Evolutionary conservation across 1,140 invertebrate genomes (phyloP).

Genomic region (Drosophila aff.): DNA sequence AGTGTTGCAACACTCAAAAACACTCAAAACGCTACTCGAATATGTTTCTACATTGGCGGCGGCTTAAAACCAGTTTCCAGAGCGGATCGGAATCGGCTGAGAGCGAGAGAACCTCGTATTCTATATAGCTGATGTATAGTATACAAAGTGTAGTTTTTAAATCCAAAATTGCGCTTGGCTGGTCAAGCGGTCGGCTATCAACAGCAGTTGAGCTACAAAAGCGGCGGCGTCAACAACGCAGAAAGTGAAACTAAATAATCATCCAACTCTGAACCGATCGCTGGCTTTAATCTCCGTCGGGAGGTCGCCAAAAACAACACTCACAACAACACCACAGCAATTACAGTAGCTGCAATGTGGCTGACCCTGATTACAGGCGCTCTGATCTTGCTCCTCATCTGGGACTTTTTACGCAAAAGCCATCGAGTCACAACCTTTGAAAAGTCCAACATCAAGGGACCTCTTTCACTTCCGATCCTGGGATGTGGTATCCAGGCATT

Average conservation of each 20-base stretch:
- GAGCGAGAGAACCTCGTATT: conserved; percentile 24
- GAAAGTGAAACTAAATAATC: conserved; percentile 22
- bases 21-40: conserved; percentile 16
- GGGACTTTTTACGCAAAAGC: conserved; percentile 65
- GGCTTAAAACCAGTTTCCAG: conserved; percentile 29
- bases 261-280: neutral
- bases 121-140: conserved; percentile 17
- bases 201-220: conserved; percentile 51
- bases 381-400: conserved; percentile 50
- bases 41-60: conserved; percentile 1
- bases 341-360: conserved; percentile 42
- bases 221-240: conserved; percentile 46
- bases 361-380: conserved; percentile 50
- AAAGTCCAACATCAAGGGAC: conserved; percentile 54
- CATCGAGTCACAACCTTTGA: conserved; percentile 26
- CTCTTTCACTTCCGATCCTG: conserved; percentile 45
- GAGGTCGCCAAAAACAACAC: conserved; percentile 1
- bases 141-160: conserved; percentile 24
- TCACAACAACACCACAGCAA: too few species aligned
- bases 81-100: conserved; percentile 5
- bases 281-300: neutral
- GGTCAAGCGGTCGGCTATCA: conserved; percentile 46
- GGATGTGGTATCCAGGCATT: conserved; percentile 59
- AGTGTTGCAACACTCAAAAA: conserved; percentile 27
- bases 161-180: conserved; percentile 58